These are phyloP conservation scores for Dolichopus griseipennis DNA, from an alignment of 2,888 invertebrate species.

Conservation along the genomic window DNA sequence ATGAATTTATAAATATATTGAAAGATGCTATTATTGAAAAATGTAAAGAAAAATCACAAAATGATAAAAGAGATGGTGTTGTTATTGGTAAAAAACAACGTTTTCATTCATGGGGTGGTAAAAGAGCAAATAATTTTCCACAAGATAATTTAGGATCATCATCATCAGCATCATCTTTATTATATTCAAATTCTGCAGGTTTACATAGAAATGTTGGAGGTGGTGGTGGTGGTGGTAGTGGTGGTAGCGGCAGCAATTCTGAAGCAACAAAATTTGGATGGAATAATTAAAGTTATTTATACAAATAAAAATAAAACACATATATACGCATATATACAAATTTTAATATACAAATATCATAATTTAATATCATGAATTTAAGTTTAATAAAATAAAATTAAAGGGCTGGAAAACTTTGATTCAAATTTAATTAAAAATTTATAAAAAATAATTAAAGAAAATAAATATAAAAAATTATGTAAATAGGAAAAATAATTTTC, in stretches of 20 bases:
- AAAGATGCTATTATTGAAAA: constrained; percentile 36
- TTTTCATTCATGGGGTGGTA: constrained; percentile 44
- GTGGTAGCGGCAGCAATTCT: neutral
- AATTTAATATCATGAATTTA: neutral
- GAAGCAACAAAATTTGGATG: neutral
- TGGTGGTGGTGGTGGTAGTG: too few relatives aligned
- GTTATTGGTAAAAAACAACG: constrained; percentile 41
- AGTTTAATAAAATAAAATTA: neutral
- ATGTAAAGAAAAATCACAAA: constrained; percentile 34
- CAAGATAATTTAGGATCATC: neutral
- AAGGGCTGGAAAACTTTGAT: neutral
- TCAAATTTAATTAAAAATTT: neutral
- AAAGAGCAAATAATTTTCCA: constrained; percentile 25
- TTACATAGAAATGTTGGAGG: neutral
- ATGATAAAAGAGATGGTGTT: constrained; percentile 37
- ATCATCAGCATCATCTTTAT: neutral
- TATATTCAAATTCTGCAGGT: neutral
- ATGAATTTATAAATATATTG: constrained; percentile 34
- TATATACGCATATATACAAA: too few relatives aligned
- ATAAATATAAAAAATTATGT: too few relatives aligned
- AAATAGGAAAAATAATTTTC: too few relatives aligned
- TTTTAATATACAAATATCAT: neutral
- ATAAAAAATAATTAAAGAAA: neutral
- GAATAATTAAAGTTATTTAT: neutral
- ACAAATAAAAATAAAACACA: neutral